These are phyloP conservation scores for Agrilus biguttatus DNA, from an alignment of 2,888 invertebrate genomes.

Conservation along the genomic window DNA sequence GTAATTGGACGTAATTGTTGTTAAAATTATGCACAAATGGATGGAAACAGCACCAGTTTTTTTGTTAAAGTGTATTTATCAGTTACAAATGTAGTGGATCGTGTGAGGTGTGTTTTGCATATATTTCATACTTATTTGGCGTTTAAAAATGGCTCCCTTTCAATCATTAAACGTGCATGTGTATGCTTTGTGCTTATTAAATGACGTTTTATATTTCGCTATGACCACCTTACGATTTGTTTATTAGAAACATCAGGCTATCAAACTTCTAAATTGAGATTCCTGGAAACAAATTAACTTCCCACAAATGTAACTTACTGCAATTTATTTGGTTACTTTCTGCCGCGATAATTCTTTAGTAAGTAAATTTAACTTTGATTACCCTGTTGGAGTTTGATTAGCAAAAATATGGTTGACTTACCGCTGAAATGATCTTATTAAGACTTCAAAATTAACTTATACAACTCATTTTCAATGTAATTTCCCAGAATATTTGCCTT, in stretches of 20 bases:
- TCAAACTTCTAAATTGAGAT: too few species aligned
- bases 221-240: too few species aligned
- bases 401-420: neutral
- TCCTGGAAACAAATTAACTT: too few species aligned
- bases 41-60: slow-evolving; percentile 5
- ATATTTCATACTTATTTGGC: slow-evolving; percentile 14
- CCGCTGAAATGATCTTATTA: too few species aligned
- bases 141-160: slow-evolving; percentile 23
- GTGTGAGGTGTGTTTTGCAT: slow-evolving; percentile 10
- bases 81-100: slow-evolving; percentile 5
- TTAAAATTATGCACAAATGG: slow-evolving; percentile 8
- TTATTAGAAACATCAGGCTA: too few species aligned
- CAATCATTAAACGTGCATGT: neutral
- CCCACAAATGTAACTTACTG: slow-evolving; percentile 1
- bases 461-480: too few species aligned
- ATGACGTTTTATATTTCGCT: neutral
- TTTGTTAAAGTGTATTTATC: slow-evolving; percentile 7
- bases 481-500: too few species aligned
- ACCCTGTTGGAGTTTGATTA: slow-evolving; percentile 5
- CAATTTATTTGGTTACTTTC: slow-evolving; percentile 7
- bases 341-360: too few species aligned
- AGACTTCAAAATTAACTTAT: too few species aligned
- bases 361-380: slow-evolving; percentile 4
- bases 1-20: slow-evolving; percentile 22
- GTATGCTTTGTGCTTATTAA: neutral